Evolutionary conservation across 2,888 invertebrate genomes (phyloP), one percentile per base, ranked within the genome.

Genomic region (Gnatocerus cornutus): DNA sequence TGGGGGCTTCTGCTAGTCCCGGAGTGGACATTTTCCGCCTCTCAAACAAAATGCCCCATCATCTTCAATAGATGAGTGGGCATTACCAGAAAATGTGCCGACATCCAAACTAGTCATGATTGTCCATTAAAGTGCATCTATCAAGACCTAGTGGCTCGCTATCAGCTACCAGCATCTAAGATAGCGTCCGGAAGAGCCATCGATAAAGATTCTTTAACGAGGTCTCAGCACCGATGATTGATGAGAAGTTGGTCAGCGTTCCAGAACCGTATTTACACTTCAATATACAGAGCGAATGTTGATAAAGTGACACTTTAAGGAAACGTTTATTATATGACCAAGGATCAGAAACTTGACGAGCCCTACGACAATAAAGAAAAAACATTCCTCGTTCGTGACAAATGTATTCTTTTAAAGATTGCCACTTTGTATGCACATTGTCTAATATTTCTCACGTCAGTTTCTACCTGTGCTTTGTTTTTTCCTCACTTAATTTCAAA

Each of bases 121-220:
- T 68, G 68, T 63, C 68, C 63, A 68, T 68, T 68, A 68, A 45
- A 63, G 68, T 68, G 56, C 68, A 68, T 63, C 41, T 62, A 68
- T 63, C 63, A 55, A 55, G 56, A 46, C 33, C 68, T 52, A 46
- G 62, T 55, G 61, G 62, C 41, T 52, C 46, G 27, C 46, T 67
- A 67, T 67, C 58, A 14, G 29, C 39, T 10, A 37, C 13, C 27
- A 68, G 61, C 45, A 37, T 59, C 46, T 14, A n/a, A 37, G 58
- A 64, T 41, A 43, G 9, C 12, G 12, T 41, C n/a, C 27, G 53
- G 21, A 55, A 61, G 46, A 46, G 45, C 16, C 55, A 30, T 68
- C 61, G 68, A 61, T 61, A 68, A 66, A 52, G 39, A 46, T 43
- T 30, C 16, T 4, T 39, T 68, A 68, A 61, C 61, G 46, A 53